Evolutionary conservation across 2,797 vertebrate genomes (phyloP), one percentile per base, ranked within the genome.

Genomic region (Myripristis murdjan): DNA sequence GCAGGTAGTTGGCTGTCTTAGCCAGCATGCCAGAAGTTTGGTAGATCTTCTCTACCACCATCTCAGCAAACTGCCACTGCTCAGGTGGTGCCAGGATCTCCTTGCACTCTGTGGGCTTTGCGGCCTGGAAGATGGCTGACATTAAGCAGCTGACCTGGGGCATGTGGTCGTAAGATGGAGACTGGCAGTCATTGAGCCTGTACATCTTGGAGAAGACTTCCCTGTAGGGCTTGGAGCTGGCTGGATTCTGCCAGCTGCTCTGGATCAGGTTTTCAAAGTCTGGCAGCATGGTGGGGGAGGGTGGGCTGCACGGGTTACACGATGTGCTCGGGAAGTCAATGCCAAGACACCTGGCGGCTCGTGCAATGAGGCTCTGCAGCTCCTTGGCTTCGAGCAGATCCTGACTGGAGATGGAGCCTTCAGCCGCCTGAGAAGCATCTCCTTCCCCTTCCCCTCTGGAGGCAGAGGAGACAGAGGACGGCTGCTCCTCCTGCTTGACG

Each of bases 401-500:
- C 56, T 84, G 64, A 23, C 39, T 56, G 15, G 81, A 70, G 59
- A 69, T 22, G 11, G 59, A 41, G 8, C n/a, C 48, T 5, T 64
- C 64, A 2, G 63, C 23, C 2, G 56, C 28, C 22, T 24, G 72
- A 49, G 77, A 70, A 7, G 33, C 73, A 6, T 67, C 76, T 3
- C 22, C 73, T 6, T 75, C 76, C 2, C 31, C 56, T 2, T 24
- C 8, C 4, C 61, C 61, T 49, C 56, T 41, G 53, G 41, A 46
- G 20, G 56, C 63, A 22, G 58, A 65, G 0, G 65, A 68, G n/a
- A 82, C 47, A 4, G 70, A 64, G 20, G 48, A 22, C 1, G 75
- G 51, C 28, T 72, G 70, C 15, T 83, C 77, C 46, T 88, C 87
- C 43, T 67, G 66, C 64, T 86, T 86, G 39, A 88, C 67, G 16